Percentiles rank a stretch among this genome's conserved stretches.
Evolutionary conservation across 2,113 vertebrate species (phyloP).

Genomic region (Zapus hudsonius): DNA sequence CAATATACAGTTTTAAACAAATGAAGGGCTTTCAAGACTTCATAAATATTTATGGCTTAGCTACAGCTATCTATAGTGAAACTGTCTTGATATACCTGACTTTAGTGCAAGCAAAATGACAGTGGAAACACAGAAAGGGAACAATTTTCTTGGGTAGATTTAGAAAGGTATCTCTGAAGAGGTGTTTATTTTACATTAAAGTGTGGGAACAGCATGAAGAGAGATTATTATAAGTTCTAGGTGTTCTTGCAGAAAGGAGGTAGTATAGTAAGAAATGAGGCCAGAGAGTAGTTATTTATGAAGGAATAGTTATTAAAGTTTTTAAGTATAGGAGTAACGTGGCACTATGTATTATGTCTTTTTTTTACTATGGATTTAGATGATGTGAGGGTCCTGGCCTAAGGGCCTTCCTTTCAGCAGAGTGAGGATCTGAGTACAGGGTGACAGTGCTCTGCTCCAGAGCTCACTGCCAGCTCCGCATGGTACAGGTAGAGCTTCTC

Average conservation of each 20-base stretch:
- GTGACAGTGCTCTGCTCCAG: neutral
- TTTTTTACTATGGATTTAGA: no score
- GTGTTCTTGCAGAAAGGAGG: neutral
- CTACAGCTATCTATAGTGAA: neutral
- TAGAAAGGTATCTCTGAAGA: neutral
- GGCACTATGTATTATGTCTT: no score
- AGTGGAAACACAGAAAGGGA: neutral
- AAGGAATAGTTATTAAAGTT: neutral
- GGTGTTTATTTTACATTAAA: neutral
- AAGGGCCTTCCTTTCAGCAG: neutral
- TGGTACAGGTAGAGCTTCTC: no score
- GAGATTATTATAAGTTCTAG: neutral
- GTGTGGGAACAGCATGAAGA: neutral
- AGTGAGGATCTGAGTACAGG: neutral
- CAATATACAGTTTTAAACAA: neutral
- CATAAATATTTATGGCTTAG: conserved; percentile 18
- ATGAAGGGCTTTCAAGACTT: neutral
- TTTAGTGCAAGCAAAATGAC: neutral
- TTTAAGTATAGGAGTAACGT: neutral
- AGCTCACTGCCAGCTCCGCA: neutral
- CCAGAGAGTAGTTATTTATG: neutral
- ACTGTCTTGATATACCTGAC: neutral
- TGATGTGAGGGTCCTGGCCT: no score
- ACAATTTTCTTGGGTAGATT: neutral
- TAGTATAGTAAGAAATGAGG: neutral